Percentiles rank a stretch among this genome's conserved stretches.
phyloP scores from a whole-genome alignment of 2,888 invertebrate species.

The Dysmachus trigonus region DNA sequence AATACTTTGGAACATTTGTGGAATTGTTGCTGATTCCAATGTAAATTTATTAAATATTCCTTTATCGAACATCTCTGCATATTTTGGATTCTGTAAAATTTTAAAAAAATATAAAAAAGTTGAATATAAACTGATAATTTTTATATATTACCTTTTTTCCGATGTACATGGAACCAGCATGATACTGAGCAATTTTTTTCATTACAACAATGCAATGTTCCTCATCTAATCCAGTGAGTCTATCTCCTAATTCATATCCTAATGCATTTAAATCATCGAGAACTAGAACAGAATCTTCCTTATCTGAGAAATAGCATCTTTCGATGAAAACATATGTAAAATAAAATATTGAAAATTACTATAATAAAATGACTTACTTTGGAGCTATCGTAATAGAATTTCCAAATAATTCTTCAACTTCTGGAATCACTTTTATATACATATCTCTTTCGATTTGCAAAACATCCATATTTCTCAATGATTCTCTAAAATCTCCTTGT shows the following conservation, averaged over 20 bases:
- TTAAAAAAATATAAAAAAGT: background rate
- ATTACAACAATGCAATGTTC: conserved; percentile 66
- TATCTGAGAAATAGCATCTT: conserved; percentile 9
- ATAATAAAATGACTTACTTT: conserved; percentile 52
- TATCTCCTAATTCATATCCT: conserved; percentile 66
- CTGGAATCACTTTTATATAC: conserved; percentile 63
- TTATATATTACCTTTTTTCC: conserved; percentile 62
- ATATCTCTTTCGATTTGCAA: conserved; percentile 65
- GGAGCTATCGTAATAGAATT: conserved; percentile 55
- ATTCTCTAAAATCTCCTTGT: conserved; percentile 60
- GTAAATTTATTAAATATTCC: background rate
- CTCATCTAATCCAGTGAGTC: conserved; percentile 67
- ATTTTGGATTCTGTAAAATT: background rate
- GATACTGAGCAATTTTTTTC: conserved; percentile 67
- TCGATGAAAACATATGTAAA: background rate
- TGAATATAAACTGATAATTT: background rate
- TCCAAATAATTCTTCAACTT: conserved; percentile 63
- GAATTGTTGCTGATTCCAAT: background rate
- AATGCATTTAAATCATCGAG: conserved; percentile 60
- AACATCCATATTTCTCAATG: conserved; percentile 64
- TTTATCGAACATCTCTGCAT: background rate
- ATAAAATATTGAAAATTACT: background rate
- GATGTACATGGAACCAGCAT: conserved; percentile 67
- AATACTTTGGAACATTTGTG: background rate
- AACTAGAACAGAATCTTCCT: conserved; percentile 27